These are phyloP conservation scores for Drosophila erecta DNA, from an alignment of 1,140 invertebrate genomes.

Conservation along the genomic window DNA sequence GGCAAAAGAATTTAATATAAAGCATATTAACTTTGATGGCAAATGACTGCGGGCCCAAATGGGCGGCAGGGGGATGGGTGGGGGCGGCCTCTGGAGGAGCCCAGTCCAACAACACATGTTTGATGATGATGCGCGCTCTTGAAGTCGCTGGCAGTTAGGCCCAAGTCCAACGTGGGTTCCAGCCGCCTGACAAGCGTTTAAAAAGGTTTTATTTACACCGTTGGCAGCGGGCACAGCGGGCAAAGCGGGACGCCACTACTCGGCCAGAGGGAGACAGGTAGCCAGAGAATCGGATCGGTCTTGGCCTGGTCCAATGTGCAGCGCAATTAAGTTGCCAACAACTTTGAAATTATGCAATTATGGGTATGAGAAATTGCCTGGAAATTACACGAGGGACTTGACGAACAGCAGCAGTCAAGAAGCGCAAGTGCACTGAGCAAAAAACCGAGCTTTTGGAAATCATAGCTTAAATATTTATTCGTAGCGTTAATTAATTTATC, in stretches of 20 bases:
- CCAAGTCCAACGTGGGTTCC: constrained; percentile 41
- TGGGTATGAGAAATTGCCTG: constrained; percentile 84
- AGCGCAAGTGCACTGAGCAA: background rate
- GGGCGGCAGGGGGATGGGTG: constrained; percentile 16
- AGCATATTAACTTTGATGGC: constrained; percentile 79
- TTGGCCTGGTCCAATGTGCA: constrained; percentile 60
- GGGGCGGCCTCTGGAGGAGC: background rate
- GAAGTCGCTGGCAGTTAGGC: constrained; percentile 64
- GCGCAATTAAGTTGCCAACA: constrained; percentile 84
- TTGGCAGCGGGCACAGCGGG: constrained; percentile 47
- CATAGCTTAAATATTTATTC: no score
- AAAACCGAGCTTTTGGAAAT: background rate
- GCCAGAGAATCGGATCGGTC: constrained; percentile 31
- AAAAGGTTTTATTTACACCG: constrained; percentile 83
- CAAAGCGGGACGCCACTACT: constrained; percentile 11
- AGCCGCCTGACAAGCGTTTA: constrained; percentile 77
- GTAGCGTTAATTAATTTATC: no score
- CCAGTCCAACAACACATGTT: constrained; percentile 64
- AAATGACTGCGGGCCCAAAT: constrained; percentile 60
- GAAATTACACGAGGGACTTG: constrained; percentile 80
- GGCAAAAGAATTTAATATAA: constrained; percentile 78
- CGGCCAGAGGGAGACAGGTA: constrained; percentile 36
- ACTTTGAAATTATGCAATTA: constrained; percentile 84
- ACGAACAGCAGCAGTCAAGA: constrained; percentile 64
- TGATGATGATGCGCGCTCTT: constrained; percentile 77